Evolutionary conservation across 1,140 invertebrate species (phyloP), one percentile per base, ranked within the genome.

Genomic region (Phthorimaea operculella): DNA sequence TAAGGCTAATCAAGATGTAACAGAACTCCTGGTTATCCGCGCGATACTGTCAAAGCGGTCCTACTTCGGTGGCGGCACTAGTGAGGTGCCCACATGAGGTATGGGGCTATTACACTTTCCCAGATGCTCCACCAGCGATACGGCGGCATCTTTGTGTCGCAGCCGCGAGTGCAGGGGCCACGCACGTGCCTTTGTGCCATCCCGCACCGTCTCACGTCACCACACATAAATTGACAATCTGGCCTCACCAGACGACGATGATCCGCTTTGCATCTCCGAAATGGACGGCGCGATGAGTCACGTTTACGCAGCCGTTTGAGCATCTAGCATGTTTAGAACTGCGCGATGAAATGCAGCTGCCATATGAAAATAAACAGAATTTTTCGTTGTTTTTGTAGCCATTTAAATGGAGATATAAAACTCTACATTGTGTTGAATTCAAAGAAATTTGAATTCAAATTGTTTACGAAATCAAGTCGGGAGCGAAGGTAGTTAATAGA

Each of bases 131-230:
- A 28, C 36, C n/a, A n/a, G 53, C 59, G 78, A 81, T 81, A 81
- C 55, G 52, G 59, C 60, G 39, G 50, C 52, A 55, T 62, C 72
- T 80, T 77, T 80, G 76, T 70, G 63, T 64, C 55, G 62, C 66
- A 71, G 54, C 55, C 61, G 70, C 70, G 66, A 68, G 64, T 68
- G 68, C 69, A 54, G 69, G 62, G 74, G 74, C 50, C 75, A 76
- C 62, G 73, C 67, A 76, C 80, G 80, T 83, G 80, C 73, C 69
- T 83, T 83, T 83, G 78, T 62, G 52, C 21, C 58, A 55, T 50
- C 56, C 65, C 69, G 70, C 69, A 66, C 72, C 68, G 69, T 71
- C 67, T 71, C 78, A 70, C 73, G 66, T 80, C 74, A 70, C 63
- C 64, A 57, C 50, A 74, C 65, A 70, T 72, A 74, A 79, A 79